Evolutionary conservation across 2,797 vertebrate species (phyloP).

Genomic region (Takifugu ocellatus): DNA sequence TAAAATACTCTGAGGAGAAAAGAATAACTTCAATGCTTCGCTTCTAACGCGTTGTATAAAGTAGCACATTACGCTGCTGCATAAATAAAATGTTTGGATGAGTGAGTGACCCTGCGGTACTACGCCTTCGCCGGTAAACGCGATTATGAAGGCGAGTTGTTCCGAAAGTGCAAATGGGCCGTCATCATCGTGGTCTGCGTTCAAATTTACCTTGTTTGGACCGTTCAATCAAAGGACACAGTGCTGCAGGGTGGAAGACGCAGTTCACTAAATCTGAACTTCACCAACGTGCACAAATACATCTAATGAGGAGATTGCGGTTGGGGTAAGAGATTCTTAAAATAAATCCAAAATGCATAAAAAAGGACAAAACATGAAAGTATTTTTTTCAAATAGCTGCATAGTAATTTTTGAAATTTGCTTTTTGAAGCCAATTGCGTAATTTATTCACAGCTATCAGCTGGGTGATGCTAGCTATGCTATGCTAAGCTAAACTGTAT

Average conservation of each 20-base stretch:
- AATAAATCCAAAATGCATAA: conserved; percentile 12
- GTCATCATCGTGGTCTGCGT: not conserved
- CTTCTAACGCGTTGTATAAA: not conserved
- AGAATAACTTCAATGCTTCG: conserved; percentile 14
- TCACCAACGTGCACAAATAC: no score
- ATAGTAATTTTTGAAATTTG: no score
- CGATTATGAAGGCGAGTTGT: not conserved
- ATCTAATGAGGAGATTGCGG: conserved; percentile 17
- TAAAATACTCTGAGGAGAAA: conserved; percentile 38
- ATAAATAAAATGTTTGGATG: no score
- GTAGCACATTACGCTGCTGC: not conserved
- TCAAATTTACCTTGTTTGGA: conserved; percentile 25
- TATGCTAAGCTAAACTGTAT: conserved; percentile 5
- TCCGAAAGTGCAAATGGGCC: conserved; percentile 37
- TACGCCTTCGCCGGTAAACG: not conserved
- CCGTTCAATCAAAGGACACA: conserved; percentile 1
- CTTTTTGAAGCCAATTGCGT: not conserved
- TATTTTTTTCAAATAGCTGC: not conserved
- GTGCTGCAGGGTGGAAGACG: not conserved
- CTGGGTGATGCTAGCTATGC: conserved; percentile 1
- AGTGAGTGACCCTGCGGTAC: not conserved
- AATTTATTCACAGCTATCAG: conserved; percentile 6
- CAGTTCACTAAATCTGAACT: not conserved
- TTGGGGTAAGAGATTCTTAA: conserved; percentile 3
- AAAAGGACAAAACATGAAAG: conserved; percentile 10